A percentile compares a stretch with the other conserved stretches of the same genome.
These are phyloP conservation scores for Amblyraja radiata DNA, from an alignment of 2,797 vertebrate genomes.

Conservation along the genomic window DNA sequence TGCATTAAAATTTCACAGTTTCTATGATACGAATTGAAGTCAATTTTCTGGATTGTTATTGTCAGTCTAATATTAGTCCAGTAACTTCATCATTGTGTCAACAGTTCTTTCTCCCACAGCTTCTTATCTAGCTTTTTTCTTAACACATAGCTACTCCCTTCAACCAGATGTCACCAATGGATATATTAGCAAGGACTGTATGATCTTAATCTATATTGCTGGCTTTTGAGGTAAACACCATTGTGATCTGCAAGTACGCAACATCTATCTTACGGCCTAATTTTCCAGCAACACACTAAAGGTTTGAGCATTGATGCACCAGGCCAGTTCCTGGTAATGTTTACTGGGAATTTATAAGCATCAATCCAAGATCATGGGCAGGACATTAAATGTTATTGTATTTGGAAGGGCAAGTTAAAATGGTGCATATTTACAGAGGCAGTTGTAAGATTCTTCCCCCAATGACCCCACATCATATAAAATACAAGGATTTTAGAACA, in stretches of 20 bases:
- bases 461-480: background rate
- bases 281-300: background rate
- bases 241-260: background rate
- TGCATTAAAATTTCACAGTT: too few species aligned
- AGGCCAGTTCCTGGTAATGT: background rate
- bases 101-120: background rate
- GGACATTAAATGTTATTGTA: too few species aligned
- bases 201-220: background rate
- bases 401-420: too few species aligned
- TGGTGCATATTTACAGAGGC: too few species aligned
- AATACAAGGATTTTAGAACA: background rate
- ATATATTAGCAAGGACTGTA: background rate
- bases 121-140: background rate
- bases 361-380: too few species aligned
- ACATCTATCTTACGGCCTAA: background rate
- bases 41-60: too few species aligned
- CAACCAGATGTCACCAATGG: conserved; percentile 1
- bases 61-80: too few species aligned
- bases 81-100: too few species aligned
- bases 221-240: background rate
- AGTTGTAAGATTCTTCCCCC: too few species aligned
- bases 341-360: background rate
- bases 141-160: background rate
- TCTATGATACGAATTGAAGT: too few species aligned
- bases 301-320: background rate